A percentile compares a stretch with the other conserved stretches of the same genome.
Evolutionary conservation across 2,113 vertebrate species (phyloP).

Genomic region (Casuarius casuarius): DNA sequence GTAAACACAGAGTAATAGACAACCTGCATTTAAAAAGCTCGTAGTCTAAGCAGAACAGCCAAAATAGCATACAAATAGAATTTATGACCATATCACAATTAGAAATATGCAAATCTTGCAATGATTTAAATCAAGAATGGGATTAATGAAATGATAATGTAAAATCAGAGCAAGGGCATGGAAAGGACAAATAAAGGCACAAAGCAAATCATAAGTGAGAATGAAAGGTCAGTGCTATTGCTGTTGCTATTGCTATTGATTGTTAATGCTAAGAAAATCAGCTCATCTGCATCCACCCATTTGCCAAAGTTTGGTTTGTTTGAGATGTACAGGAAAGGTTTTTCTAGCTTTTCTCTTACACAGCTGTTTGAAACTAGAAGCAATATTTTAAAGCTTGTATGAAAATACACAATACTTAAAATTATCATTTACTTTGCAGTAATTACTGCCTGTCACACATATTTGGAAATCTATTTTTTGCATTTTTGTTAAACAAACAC

Average conservation of each 20-base stretch:
- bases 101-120: neutral
- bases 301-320: neutral
- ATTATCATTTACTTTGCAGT: neutral
- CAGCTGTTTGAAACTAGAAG: neutral
- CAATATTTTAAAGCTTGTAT: slow-evolving; percentile 29
- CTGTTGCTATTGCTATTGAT: neutral
- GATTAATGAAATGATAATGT: neutral
- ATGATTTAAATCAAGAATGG: neutral
- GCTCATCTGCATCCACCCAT: neutral
- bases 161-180: neutral
- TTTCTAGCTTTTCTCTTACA: neutral
- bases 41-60: neutral
- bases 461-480: slow-evolving; percentile 27
- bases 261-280: neutral
- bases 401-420: neutral
- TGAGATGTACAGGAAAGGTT: neutral
- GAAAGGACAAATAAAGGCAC: neutral
- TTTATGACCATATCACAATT: neutral
- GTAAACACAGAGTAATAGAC: neutral
- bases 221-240: neutral
- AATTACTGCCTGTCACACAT: neutral
- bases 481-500: slow-evolving; percentile 45
- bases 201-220: neutral
- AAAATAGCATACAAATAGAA: neutral
- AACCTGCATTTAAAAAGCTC: neutral